Base-by-base conservation (phyloP, 2,797 vertebrate species). In the Hephaestus fuliginosus region DNA sequence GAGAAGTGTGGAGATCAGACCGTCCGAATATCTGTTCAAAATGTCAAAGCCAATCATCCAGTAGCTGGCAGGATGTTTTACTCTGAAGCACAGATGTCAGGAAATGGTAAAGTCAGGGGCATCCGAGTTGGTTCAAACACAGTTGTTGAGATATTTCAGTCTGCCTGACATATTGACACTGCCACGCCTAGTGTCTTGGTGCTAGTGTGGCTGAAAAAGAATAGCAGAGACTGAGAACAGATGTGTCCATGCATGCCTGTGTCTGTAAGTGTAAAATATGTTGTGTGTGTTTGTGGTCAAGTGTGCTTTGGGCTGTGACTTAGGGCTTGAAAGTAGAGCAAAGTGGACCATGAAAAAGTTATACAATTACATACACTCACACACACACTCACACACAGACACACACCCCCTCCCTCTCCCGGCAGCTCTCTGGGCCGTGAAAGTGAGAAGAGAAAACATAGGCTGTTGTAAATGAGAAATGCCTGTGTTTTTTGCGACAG, bases 301-400 rank as follows among this genome's bases (percentile, higher is more conserved):
- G 81, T 82, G 77, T 61, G 80, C 86, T 80, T 69, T 75, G 82
- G 85, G 66, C 83, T 60, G 44, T 89, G 82, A 90, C 88, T 75
- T 48, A 2, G 61, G 64, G 60, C 65, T 83, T 81, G 66, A 90
- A 91, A 89, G 83, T 85, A 81, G 84, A 89, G 86, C 86, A 90
- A 85, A 89, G 87, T 87, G 80, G 88, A 92, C 90, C 87, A 87
- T 92, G 89, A 88, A 92, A 90, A 91, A 88, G 88, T 88, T 81
- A 81, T 84, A 84, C 39, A 60, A 89, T 82, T 65, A 65, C 58
- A 82, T 53, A 68, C 70, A 65, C 70, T 15, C 28, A 12, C 36
- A 33, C 43, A 46, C 56, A 39, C 48, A 41, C 69, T 63, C 48
- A 57, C 58, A 11, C 67, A 39, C 36, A 39, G 68, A 13, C 75